Percentiles rank a stretch among this genome's conserved stretches.
phyloP scores from a whole-genome alignment of 2,888 invertebrate genomes.

The Nemurella pictetii region DNA sequence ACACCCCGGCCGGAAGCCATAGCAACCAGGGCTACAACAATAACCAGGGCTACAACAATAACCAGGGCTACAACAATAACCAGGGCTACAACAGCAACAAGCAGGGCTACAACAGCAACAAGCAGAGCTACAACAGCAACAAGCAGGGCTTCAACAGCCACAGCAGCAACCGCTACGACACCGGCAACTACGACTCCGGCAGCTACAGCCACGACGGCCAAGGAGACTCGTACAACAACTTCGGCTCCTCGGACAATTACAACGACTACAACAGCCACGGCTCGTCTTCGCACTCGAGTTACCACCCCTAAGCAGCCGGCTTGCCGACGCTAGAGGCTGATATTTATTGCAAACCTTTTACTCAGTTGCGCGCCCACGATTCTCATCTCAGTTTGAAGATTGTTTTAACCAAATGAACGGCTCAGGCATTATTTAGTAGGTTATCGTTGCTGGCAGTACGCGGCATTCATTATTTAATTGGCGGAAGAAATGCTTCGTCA shows the following conservation, averaged over 20 bases:
- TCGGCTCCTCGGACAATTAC: not conserved
- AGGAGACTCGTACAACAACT: not conserved
- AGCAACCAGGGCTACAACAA: conserved; percentile 38
- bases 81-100: not conserved
- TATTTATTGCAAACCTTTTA: not conserved
- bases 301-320: not conserved
- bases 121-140: conserved; percentile 5
- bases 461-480: too few species aligned
- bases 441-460: too few species aligned
- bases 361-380: not conserved
- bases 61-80: not conserved
- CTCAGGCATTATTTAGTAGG: not conserved
- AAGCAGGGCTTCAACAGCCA: not conserved
- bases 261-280: not conserved
- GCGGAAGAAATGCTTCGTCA: too few species aligned
- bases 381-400: not conserved
- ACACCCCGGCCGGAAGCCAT: not conserved
- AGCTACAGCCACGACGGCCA: not conserved
- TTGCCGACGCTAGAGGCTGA: too few species aligned
- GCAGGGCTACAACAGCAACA: not conserved
- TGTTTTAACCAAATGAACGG: not conserved
- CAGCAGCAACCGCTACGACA: conserved; percentile 2
- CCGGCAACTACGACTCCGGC: not conserved
- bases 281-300: not conserved
- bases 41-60: conserved; percentile 45